phyloP scores from a whole-genome alignment of 1,140 invertebrate genomes.

The Papilio xuthus region DNA sequence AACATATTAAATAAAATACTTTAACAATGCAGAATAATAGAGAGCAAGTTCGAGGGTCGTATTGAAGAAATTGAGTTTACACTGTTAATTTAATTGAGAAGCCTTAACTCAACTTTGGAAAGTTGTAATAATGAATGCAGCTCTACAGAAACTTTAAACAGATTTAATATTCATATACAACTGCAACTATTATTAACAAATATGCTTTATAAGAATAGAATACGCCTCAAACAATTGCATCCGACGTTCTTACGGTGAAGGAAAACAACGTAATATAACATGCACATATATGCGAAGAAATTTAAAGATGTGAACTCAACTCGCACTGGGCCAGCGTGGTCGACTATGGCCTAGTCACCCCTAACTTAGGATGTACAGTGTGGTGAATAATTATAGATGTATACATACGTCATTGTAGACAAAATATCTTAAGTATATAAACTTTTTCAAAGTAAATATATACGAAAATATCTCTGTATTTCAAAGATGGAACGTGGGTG shows the following conservation, averaged over 20 bases:
- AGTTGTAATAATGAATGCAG: slow-evolving; percentile 33
- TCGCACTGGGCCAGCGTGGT: no score
- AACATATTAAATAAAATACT: background rate
- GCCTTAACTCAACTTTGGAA: slow-evolving; percentile 21
- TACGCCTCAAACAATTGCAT: no score
- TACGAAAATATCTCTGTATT: slow-evolving; percentile 20
- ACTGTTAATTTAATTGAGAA: slow-evolving; percentile 31
- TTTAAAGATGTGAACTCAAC: no score
- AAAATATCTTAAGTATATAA: background rate
- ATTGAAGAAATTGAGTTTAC: slow-evolving; percentile 33
- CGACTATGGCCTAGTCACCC: no score
- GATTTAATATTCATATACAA: background rate
- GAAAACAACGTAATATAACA: no score
- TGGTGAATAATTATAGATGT: no score
- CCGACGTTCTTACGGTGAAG: no score
- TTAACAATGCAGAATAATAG: background rate
- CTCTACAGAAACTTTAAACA: background rate
- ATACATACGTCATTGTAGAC: background rate
- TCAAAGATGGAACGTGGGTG: slow-evolving; percentile 35
- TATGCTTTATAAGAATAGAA: no score
- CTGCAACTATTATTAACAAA: background rate
- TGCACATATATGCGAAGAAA: no score
- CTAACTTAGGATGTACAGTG: no score
- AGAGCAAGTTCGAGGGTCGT: slow-evolving; percentile 1
- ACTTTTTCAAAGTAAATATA: background rate